These are phyloP conservation scores for Semibalanus balanoides DNA, from an alignment of 1,140 invertebrate genomes.

Conservation along the genomic window DNA sequence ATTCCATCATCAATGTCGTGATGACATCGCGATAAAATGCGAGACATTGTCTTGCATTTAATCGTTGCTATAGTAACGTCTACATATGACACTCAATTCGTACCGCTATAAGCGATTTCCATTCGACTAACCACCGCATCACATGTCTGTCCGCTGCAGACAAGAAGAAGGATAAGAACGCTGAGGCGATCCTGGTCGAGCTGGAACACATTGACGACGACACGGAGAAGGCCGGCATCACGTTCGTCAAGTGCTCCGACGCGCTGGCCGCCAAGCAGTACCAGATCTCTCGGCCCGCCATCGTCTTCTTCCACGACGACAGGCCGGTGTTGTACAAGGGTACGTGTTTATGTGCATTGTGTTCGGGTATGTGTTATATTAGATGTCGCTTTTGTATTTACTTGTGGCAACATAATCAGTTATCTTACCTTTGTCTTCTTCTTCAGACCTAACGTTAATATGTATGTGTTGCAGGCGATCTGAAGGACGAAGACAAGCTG, in stretches of 20 bases:
- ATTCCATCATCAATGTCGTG: no score
- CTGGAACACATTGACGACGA: slow-evolving; percentile 88
- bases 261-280: slow-evolving; percentile 75
- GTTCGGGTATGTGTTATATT: no score
- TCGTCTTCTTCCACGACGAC: slow-evolving; percentile 79
- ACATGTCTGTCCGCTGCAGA: no score
- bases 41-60: no score
- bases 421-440: no score
- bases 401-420: no score
- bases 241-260: slow-evolving; percentile 87
- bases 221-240: slow-evolving; percentile 78
- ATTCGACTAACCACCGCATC: no score
- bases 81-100: no score
- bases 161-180: slow-evolving; percentile 63
- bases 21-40: no score
- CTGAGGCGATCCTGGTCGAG: slow-evolving; percentile 72
- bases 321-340: slow-evolving; percentile 61
- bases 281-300: slow-evolving; percentile 60
- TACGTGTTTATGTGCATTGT: background rate
- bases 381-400: no score
- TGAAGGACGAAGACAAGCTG: slow-evolving; percentile 82
- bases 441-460: background rate
- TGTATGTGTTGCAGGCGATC: slow-evolving; percentile 42
- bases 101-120: no score
- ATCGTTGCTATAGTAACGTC: no score